phyloP scores from a whole-genome alignment of 2,888 invertebrate genomes.

The Sympetrum striolatum region DNA sequence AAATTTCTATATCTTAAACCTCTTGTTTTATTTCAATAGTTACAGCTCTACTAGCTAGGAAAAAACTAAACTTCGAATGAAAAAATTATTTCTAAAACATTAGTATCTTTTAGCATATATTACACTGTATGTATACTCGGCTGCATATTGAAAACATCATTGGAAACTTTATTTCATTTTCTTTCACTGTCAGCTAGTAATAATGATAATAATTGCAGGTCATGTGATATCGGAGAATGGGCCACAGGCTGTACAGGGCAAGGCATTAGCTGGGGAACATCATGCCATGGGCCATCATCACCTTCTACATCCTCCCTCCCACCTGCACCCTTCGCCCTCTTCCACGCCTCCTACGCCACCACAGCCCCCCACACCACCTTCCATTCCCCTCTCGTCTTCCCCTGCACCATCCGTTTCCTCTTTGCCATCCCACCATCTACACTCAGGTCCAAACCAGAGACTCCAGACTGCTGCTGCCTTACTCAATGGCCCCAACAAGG shows the following conservation, averaged over 20 bases:
- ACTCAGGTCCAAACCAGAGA: slow-evolving; percentile 53
- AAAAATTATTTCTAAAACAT: too few relatives aligned
- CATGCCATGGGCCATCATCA: slow-evolving; percentile 42
- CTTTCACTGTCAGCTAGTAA: not conserved
- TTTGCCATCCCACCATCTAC: slow-evolving; percentile 55
- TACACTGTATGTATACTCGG: too few relatives aligned
- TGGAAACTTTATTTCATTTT: too few relatives aligned
- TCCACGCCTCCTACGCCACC: slow-evolving; percentile 49
- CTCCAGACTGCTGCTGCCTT: slow-evolving; percentile 51
- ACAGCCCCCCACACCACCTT: slow-evolving; percentile 48
- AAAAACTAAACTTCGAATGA: too few relatives aligned
- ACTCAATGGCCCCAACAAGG: slow-evolving; percentile 62
- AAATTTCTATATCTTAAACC: too few relatives aligned
- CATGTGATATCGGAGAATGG: slow-evolving; percentile 37
- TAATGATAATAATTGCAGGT: not conserved
- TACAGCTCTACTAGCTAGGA: too few relatives aligned
- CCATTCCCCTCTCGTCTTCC: slow-evolving; percentile 55
- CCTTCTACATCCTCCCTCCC: slow-evolving; percentile 51
- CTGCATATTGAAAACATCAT: too few relatives aligned
- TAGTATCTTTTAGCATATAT: too few relatives aligned
- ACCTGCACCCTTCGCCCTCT: slow-evolving; percentile 50
- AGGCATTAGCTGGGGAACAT: slow-evolving; percentile 31
- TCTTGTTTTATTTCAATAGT: too few relatives aligned
- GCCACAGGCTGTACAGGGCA: not conserved
- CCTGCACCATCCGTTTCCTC: slow-evolving; percentile 57